Conservation (phyloP, 2,113 vertebrate genomes). For the Daubentonia madagascariensis region DNA sequence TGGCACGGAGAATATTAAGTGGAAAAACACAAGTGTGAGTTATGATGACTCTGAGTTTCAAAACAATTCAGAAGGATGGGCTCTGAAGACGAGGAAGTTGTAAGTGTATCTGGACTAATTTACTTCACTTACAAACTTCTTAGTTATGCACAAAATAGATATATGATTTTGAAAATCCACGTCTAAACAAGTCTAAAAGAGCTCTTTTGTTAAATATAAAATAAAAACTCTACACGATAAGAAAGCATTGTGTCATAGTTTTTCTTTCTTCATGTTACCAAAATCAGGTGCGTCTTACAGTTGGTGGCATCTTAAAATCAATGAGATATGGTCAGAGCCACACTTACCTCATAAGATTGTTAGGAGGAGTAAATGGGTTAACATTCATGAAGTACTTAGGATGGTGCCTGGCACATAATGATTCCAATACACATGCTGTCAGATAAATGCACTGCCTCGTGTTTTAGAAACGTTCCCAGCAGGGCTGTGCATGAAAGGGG, state of each 20-base stretch:
- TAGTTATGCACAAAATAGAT: neutral
- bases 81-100: neutral
- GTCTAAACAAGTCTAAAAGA: neutral
- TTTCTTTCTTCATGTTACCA: neutral
- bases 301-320: neutral
- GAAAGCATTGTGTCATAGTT: neutral
- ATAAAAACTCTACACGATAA: neutral
- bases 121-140: neutral
- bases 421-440: neutral
- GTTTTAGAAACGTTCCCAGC: neutral
- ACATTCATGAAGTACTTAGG: neutral
- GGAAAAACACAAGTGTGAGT: neutral
- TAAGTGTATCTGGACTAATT: neutral
- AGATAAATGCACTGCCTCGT: neutral
- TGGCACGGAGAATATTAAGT: neutral
- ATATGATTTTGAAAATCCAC: neutral
- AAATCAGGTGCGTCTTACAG: neutral
- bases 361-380: neutral
- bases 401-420: neutral
- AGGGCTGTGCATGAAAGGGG: neutral
- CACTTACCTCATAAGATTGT: neutral
- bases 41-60: neutral
- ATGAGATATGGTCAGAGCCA: neutral
- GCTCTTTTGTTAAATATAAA: neutral
- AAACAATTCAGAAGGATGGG: neutral